These are phyloP conservation scores for Peromyscus melanophrys DNA, from an alignment of 2,797 vertebrate genomes.

Conservation along the genomic window DNA sequence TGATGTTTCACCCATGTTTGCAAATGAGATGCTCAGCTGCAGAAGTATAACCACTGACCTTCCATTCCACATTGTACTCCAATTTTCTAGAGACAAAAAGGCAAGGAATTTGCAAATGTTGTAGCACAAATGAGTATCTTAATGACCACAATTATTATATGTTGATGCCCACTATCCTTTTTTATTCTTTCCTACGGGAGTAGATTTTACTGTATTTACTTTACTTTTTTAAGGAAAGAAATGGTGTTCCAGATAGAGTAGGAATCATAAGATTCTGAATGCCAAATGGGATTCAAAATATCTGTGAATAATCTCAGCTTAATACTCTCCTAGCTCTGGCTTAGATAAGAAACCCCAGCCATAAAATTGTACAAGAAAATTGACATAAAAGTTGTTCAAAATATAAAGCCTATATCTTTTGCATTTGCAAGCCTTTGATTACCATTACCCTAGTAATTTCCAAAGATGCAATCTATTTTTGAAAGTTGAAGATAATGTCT, in stretches of 20 bases:
- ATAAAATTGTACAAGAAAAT: constrained; percentile 83
- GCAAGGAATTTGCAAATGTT: constrained; percentile 42
- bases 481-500: constrained; percentile 76
- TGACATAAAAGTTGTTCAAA: constrained; percentile 82
- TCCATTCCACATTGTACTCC: background rate
- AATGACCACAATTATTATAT: constrained; percentile 40
- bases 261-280: constrained; percentile 79
- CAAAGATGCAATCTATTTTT: constrained; percentile 74
- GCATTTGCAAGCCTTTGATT: constrained; percentile 84
- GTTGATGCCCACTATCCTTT: constrained; percentile 30
- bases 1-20: background rate
- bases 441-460: constrained; percentile 80
- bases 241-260: constrained; percentile 21
- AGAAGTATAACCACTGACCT: background rate
- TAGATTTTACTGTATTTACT: constrained; percentile 68
- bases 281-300: constrained; percentile 79
- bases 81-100: constrained; percentile 72
- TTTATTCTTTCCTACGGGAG: background rate
- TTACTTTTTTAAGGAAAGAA: constrained; percentile 61
- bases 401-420: constrained; percentile 80
- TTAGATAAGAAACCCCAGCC: constrained; percentile 82
- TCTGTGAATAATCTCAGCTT: constrained; percentile 82
- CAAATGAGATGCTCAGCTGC: background rate
- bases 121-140: constrained; percentile 26
- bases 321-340: constrained; percentile 85